phyloP scores from a whole-genome alignment of 2,113 vertebrate species.

The Callionymus lyra region DNA sequence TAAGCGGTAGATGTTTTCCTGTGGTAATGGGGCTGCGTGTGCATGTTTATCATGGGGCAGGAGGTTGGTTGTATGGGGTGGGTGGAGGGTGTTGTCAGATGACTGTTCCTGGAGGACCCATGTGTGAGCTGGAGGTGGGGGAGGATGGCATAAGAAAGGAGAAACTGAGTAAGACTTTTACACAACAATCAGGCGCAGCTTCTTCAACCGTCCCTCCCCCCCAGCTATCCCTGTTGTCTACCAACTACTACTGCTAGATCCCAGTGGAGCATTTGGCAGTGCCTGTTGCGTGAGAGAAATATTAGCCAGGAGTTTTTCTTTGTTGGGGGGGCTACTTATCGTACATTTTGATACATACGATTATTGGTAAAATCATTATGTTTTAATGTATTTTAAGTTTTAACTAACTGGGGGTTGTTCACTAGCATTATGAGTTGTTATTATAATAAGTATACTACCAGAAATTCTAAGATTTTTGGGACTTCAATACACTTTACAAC shows the following conservation, averaged over 20 bases:
- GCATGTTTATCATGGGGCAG: slow-evolving; percentile 51
- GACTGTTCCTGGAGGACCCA: slow-evolving; percentile 55
- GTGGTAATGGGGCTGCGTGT: slow-evolving; percentile 39
- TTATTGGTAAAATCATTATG: too few species aligned
- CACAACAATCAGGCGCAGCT: slow-evolving; percentile 52
- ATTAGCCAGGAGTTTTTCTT: slow-evolving; percentile 15
- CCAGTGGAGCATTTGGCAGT: slow-evolving; percentile 56
- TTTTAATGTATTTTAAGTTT: too few species aligned
- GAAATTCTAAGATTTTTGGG: too few species aligned
- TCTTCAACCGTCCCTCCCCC: slow-evolving; percentile 50
- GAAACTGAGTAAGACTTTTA: slow-evolving; percentile 45
- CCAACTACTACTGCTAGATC: slow-evolving; percentile 57
- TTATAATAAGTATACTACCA: too few species aligned
- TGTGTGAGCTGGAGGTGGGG: slow-evolving; percentile 48
- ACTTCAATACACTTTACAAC: too few species aligned
- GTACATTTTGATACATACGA: too few species aligned
- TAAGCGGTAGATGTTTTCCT: slow-evolving; percentile 49
- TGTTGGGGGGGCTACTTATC: too few species aligned
- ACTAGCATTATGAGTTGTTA: too few species aligned
- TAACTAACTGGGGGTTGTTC: too few species aligned
- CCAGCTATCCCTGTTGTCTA: slow-evolving; percentile 29
- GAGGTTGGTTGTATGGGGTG: slow-evolving; percentile 34
- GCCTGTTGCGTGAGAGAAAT: slow-evolving; percentile 37
- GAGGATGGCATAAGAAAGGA: slow-evolving; percentile 43
- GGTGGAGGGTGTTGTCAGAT: slow-evolving; percentile 57